Evolutionary conservation across 2,888 invertebrate species (phyloP).

Genomic region (Pharmacophagus antenor): DNA sequence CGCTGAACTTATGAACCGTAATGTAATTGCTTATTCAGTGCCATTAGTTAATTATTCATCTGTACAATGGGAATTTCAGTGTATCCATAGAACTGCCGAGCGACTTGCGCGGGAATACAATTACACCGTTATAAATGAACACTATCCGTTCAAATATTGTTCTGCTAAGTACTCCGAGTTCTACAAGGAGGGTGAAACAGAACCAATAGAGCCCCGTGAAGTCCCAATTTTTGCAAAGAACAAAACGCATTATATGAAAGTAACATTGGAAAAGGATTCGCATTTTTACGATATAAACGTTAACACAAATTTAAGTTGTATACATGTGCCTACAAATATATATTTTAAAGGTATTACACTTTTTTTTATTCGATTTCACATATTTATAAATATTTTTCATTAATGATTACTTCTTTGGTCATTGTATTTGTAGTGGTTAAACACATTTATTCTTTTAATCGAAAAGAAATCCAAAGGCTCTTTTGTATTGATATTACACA

Average conservation of each 20-base stretch:
- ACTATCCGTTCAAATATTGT: conserved; percentile 82
- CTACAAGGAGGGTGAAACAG: conserved; percentile 46
- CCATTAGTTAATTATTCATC: not conserved
- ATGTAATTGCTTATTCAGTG: not conserved
- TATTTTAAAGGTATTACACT: conserved; percentile 85
- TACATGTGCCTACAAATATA: conserved; percentile 97
- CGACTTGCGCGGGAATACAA: conserved; percentile 83
- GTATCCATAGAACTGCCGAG: conserved; percentile 89
- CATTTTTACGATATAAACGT: conserved; percentile 93
- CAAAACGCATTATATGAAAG: conserved; percentile 70
- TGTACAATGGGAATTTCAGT: conserved; percentile 66
- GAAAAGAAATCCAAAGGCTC: no score
- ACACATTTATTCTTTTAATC: no score
- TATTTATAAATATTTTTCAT: not conserved
- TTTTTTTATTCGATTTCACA: no score
- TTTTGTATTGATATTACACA: no score
- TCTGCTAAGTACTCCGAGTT: conserved; percentile 89
- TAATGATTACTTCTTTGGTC: not conserved
- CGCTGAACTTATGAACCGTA: not conserved
- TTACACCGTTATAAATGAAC: conserved; percentile 58
- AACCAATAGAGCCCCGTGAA: conserved; percentile 31
- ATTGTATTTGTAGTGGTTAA: no score
- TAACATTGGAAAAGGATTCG: conserved; percentile 85
- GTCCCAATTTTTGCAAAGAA: conserved; percentile 59
- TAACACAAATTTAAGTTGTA: conserved; percentile 89